phyloP scores from a whole-genome alignment of 2,113 vertebrate species.

The Eleginops maclovinus region DNA sequence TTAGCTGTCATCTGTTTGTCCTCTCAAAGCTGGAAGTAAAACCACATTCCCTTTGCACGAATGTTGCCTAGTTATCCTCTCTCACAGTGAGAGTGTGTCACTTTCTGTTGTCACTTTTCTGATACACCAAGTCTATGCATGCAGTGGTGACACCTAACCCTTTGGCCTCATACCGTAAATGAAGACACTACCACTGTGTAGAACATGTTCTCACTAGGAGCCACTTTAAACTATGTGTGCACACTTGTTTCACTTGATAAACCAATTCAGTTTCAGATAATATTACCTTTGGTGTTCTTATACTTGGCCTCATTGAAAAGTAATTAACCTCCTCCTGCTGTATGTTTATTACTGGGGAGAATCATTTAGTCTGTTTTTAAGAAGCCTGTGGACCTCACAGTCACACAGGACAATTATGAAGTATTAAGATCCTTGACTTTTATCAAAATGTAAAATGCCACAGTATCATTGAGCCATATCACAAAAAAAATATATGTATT shows the following conservation, averaged over 20 bases:
- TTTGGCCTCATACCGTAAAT: not conserved
- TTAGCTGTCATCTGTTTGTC: conserved; percentile 10
- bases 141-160: not conserved
- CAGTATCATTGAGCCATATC: not conserved
- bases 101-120: conserved; percentile 15
- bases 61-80: conserved; percentile 17
- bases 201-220: accelerated
- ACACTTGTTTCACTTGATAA: not conserved
- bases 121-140: not conserved
- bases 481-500: not conserved
- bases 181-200: not conserved
- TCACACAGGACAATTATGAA: too few species aligned
- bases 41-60: conserved; percentile 16
- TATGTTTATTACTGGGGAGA: not conserved
- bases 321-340: conserved; percentile 10
- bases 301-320: not conserved
- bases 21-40: conserved; percentile 5
- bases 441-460: not conserved
- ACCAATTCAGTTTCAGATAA: not conserved
- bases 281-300: not conserved
- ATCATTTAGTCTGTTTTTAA: conserved; percentile 10
- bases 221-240: not conserved
- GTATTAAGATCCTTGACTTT: too few species aligned
- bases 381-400: conserved; percentile 10
- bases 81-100: not conserved